Evolutionary conservation across 2,888 invertebrate genomes (phyloP).

Genomic region (Athripsodes cinereus): DNA sequence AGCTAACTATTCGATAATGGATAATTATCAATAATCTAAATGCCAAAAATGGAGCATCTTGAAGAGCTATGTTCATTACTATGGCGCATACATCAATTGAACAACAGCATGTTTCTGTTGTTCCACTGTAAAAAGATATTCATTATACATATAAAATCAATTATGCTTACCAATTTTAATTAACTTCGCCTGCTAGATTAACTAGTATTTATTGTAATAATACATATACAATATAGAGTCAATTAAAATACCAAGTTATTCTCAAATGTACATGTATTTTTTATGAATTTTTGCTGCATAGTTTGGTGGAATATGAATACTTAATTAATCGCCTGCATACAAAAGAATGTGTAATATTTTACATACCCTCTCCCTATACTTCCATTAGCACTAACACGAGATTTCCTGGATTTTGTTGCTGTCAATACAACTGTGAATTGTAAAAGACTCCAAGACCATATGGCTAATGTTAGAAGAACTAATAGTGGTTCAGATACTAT

Average conservation of each 20-base stretch:
- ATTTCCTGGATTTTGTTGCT: conserved; percentile 75
- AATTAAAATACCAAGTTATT: no score
- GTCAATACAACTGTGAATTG: conserved; percentile 94
- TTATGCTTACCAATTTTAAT: background rate
- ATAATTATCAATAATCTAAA: conserved; percentile 81
- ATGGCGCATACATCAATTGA: conserved; percentile 87
- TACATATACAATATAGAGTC: no score
- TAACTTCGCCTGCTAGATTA: background rate
- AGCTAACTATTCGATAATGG: conserved; percentile 83
- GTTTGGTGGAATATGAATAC: no score
- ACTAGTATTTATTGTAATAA: background rate
- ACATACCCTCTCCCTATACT: conserved; percentile 23
- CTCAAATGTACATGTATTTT: no score
- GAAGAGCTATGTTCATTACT: conserved; percentile 77
- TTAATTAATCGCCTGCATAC: no score
- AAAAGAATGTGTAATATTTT: no score
- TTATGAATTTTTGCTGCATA: no score
- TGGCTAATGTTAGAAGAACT: conserved; percentile 78
- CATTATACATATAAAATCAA: background rate
- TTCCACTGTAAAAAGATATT: conserved; percentile 37
- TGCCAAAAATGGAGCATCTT: conserved; percentile 83
- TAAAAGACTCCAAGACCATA: conserved; percentile 90
- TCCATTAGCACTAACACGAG: conserved; percentile 53
- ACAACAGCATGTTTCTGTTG: conserved; percentile 66
- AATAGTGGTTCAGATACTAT: conserved; percentile 73